A percentile compares a stretch with the other conserved stretches of the same genome.
Evolutionary conservation across 2,797 vertebrate species (phyloP).

Genomic region (Liasis olivaceus): DNA sequence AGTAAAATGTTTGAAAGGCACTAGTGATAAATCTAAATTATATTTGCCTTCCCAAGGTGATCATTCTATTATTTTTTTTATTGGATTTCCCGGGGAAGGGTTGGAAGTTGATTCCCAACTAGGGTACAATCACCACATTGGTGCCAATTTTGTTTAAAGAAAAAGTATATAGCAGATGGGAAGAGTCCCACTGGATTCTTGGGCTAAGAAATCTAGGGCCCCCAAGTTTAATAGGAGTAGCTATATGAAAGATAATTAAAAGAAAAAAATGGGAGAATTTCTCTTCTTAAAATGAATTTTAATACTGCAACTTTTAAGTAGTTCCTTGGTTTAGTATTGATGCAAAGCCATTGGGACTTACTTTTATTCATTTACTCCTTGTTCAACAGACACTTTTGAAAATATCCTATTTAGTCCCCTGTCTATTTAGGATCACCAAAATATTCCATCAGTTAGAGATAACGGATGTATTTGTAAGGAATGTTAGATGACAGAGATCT

Average conservation of each 20-base stretch:
- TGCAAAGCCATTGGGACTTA: neutral
- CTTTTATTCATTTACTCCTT: neutral
- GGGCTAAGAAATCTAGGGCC: neutral
- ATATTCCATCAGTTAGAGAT: neutral
- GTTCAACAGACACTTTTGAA: neutral
- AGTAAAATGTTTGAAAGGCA: neutral
- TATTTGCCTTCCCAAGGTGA: neutral
- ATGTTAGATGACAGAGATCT: neutral
- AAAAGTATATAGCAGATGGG: neutral
- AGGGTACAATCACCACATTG: neutral
- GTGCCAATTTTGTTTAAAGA: neutral
- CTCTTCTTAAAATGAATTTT: neutral
- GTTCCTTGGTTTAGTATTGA: neutral
- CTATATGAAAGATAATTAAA: neutral
- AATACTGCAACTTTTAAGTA: neutral
- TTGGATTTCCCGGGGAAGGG: neutral
- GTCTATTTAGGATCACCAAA: neutral
- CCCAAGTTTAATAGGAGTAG: neutral
- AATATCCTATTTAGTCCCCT: neutral
- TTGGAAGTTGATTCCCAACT: neutral
- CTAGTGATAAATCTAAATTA: neutral
- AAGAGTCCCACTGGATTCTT: neutral
- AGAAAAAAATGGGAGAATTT: too few relatives aligned
- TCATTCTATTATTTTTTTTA: neutral
- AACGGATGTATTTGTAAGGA: neutral